These are phyloP conservation scores for Tadarida brasiliensis DNA, from an alignment of 2,797 vertebrate genomes.

Conservation along the genomic window DNA sequence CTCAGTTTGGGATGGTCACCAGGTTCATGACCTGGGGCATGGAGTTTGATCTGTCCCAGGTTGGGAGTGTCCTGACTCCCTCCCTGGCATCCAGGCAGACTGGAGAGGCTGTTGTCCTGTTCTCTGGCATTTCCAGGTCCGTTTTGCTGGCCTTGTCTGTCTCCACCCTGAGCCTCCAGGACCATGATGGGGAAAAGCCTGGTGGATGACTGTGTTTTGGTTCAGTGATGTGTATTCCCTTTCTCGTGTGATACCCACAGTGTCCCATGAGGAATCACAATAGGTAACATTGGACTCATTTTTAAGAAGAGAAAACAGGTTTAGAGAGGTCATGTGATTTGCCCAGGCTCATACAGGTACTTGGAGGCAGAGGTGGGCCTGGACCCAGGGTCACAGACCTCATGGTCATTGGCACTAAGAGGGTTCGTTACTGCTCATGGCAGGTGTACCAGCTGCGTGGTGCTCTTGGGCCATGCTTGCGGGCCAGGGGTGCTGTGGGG, in stretches of 20 bases:
- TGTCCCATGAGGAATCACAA: not conserved
- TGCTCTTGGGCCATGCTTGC: not conserved
- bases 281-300: not conserved
- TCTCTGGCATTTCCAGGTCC: not conserved
- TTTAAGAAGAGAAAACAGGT: not conserved
- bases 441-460: not conserved
- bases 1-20: not conserved
- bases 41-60: not conserved
- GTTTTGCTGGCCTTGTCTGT: not conserved
- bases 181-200: not conserved
- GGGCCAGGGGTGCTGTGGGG: not conserved
- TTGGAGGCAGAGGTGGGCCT: not conserved
- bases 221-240: not conserved
- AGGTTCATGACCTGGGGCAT: not conserved
- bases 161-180: not conserved
- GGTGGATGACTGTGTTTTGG: not conserved
- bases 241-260: not conserved
- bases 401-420: not conserved
- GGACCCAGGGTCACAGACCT: not conserved
- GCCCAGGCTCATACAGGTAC: not conserved
- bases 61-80: not conserved
- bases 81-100: not conserved
- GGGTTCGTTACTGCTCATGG: rapidly evolving
- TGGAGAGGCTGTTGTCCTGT: not conserved
- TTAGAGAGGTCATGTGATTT: not conserved